Evolutionary conservation across 2,113 vertebrate species (phyloP).

Genomic region (Pavo muticus): DNA sequence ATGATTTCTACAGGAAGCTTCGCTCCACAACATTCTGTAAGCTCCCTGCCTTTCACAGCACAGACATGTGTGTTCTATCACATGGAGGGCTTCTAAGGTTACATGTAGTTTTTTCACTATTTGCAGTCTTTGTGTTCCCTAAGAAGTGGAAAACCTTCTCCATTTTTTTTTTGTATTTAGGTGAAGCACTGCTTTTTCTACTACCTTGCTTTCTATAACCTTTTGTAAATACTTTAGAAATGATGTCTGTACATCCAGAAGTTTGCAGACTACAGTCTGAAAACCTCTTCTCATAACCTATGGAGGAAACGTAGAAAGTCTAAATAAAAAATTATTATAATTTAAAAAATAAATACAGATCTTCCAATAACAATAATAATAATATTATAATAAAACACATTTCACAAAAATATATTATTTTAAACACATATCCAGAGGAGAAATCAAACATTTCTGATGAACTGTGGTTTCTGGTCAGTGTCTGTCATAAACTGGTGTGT

Average conservation of each 20-base stretch:
- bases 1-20: background rate
- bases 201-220: background rate
- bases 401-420: background rate
- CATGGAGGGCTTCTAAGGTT: rapidly evolving
- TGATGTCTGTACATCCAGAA: rapidly evolving
- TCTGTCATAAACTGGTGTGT: rapidly evolving
- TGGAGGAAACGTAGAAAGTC: rapidly evolving
- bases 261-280: background rate
- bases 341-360: background rate
- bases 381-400: background rate
- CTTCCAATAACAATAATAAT: background rate
- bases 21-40: background rate
- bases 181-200: background rate
- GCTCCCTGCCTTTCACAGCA: background rate
- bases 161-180: background rate
- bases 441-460: background rate
- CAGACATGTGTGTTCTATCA: background rate
- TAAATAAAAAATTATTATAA: background rate
- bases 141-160: background rate
- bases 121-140: background rate
- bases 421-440: background rate
- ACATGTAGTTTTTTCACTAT: background rate
- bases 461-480: background rate
- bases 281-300: background rate
- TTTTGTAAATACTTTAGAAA: background rate